Conservation (phyloP, 2,113 vertebrate species). For the Petaurus breviceps region DNA sequence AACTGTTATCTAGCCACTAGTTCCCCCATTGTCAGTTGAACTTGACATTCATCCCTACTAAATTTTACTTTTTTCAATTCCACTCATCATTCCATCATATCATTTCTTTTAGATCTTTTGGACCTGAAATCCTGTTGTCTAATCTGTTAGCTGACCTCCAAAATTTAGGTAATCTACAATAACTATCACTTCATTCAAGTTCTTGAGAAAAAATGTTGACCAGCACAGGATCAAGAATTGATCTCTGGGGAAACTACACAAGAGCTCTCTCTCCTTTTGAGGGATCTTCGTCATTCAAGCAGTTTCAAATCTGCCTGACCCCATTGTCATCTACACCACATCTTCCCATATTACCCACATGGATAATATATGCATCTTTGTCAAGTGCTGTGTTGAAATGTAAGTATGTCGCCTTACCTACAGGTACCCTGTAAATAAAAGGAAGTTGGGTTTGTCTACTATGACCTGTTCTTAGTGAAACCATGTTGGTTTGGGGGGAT, state of each 20-base stretch:
- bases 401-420: not conserved
- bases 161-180: not conserved
- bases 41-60: not conserved
- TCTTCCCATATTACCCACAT: not conserved
- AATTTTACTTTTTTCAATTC: not conserved
- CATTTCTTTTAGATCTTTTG: not conserved
- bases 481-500: not conserved
- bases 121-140: not conserved
- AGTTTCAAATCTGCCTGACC: not conserved
- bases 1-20: not conserved
- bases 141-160: not conserved
- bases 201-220: not conserved
- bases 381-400: not conserved
- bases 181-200: not conserved
- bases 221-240: not conserved
- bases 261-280: not conserved
- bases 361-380: not conserved
- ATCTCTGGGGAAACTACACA: no score
- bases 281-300: not conserved
- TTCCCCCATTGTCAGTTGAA: not conserved
- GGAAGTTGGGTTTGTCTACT: not conserved
- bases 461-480: not conserved
- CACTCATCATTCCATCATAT: not conserved
- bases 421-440: not conserved
- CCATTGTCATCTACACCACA: not conserved